These are phyloP conservation scores for Hirundo rustica DNA, from an alignment of 2,797 vertebrate species.

Conservation along the genomic window DNA sequence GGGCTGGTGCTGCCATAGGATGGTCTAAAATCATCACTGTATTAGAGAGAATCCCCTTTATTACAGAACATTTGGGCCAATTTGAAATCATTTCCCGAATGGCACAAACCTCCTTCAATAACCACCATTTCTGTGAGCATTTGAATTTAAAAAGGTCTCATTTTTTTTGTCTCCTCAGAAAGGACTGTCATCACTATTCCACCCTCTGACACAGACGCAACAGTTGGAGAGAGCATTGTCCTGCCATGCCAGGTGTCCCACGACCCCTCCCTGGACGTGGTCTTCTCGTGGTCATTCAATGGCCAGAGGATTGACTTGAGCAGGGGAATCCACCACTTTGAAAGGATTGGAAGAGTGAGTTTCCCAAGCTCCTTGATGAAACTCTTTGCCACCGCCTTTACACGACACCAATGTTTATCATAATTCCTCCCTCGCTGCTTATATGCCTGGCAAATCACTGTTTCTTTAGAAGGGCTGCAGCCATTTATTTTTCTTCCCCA, in stretches of 20 bases:
- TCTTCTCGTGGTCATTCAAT: conserved; percentile 87
- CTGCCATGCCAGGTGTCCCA: conserved; percentile 86
- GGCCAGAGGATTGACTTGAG: conserved; percentile 82
- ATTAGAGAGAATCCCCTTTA: background rate
- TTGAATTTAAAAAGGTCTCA: background rate
- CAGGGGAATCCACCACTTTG: conserved; percentile 81
- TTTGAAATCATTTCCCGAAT: background rate
- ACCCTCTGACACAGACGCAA: conserved; percentile 83
- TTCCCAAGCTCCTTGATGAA: background rate
- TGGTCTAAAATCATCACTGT: background rate
- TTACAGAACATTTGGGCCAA: background rate
- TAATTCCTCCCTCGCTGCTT: background rate
- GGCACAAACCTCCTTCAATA: background rate
- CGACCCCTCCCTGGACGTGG: conserved; percentile 80
- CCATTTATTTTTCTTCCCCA: conserved; percentile 52
- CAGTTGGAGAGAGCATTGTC: conserved; percentile 87
- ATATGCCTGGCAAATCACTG: conserved; percentile 9
- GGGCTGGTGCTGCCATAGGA: background rate
- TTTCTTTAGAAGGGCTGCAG: conserved; percentile 14
- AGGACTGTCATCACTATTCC: conserved; percentile 82
- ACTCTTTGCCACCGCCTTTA: background rate
- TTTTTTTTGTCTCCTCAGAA: conserved; percentile 71
- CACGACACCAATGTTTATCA: background rate
- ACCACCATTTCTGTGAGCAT: background rate
- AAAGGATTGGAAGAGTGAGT: conserved; percentile 87